phyloP scores from a whole-genome alignment of 2,888 invertebrate genomes.

The Tholera decimalis region DNA sequence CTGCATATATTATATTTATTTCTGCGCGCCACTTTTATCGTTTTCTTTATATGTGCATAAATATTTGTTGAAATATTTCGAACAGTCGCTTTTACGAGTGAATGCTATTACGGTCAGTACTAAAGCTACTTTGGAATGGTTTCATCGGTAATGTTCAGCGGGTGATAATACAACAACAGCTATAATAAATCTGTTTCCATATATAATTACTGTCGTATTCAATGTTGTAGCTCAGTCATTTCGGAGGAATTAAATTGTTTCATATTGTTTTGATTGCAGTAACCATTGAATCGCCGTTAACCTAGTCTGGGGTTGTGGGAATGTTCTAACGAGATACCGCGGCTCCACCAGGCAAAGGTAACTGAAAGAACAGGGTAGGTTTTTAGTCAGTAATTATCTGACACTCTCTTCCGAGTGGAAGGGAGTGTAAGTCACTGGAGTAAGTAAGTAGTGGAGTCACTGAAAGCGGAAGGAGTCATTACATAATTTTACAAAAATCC shows the following conservation, averaged over 20 bases:
- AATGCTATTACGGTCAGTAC: background rate
- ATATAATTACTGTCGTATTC: background rate
- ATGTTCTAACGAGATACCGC: no score
- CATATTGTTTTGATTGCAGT: background rate
- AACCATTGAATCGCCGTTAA: background rate
- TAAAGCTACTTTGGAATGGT: background rate
- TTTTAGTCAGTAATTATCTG: no score
- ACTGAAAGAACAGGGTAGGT: no score
- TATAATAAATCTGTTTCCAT: background rate
- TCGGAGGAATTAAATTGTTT: background rate
- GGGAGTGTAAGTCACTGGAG: no score
- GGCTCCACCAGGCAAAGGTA: no score
- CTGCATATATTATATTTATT: constrained; percentile 8
- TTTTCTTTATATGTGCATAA: constrained; percentile 1
- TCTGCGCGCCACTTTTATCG: background rate
- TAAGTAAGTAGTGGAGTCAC: no score
- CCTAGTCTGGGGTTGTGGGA: no score
- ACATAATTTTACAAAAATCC: no score
- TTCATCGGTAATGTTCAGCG: background rate
- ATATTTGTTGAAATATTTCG: background rate
- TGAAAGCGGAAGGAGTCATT: no score
- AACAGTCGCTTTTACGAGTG: background rate
- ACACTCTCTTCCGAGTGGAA: no score
- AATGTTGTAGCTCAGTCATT: background rate
- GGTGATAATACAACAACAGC: background rate